Evolutionary conservation across 2,797 vertebrate genomes (phyloP).

Genomic region (Gobionotothen gibberifrons): DNA sequence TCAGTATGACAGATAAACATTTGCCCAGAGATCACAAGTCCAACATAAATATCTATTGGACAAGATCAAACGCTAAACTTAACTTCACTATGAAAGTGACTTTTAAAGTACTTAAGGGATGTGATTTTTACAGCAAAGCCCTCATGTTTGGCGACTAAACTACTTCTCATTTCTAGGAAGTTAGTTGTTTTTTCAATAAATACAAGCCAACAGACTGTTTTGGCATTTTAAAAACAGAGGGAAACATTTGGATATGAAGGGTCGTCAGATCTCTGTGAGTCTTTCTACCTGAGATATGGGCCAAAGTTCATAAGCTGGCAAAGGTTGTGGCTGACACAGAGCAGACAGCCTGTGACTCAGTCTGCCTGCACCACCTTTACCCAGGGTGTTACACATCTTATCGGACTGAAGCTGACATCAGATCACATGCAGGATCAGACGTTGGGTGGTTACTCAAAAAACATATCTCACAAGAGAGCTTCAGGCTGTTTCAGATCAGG

Average conservation of each 20-base stretch:
- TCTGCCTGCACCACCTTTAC: constrained; percentile 31
- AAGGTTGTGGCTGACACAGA: constrained; percentile 42
- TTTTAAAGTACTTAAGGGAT: constrained; percentile 4
- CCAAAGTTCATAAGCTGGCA: constrained; percentile 66
- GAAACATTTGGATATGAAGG: constrained; percentile 9
- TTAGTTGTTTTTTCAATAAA: too few species aligned
- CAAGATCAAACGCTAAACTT: background rate
- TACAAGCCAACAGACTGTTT: background rate
- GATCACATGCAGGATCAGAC: constrained; percentile 3
- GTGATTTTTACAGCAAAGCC: background rate
- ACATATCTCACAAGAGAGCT: constrained; percentile 3
- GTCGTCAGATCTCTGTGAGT: background rate
- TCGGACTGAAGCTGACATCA: constrained; percentile 33
- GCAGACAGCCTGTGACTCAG: constrained; percentile 36
- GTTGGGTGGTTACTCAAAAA: constrained; percentile 7
- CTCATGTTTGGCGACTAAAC: background rate
- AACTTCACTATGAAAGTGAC: background rate
- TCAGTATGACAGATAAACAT: constrained; percentile 17
- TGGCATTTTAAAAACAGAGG: background rate
- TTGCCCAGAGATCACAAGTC: constrained; percentile 21
- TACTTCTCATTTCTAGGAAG: background rate
- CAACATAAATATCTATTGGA: background rate
- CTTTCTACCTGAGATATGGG: constrained; percentile 55
- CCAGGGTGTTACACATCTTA: constrained; percentile 26
- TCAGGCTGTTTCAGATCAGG: background rate